phyloP scores from a whole-genome alignment of 2,797 vertebrate species.

The Lithobates sylvaticus region DNA sequence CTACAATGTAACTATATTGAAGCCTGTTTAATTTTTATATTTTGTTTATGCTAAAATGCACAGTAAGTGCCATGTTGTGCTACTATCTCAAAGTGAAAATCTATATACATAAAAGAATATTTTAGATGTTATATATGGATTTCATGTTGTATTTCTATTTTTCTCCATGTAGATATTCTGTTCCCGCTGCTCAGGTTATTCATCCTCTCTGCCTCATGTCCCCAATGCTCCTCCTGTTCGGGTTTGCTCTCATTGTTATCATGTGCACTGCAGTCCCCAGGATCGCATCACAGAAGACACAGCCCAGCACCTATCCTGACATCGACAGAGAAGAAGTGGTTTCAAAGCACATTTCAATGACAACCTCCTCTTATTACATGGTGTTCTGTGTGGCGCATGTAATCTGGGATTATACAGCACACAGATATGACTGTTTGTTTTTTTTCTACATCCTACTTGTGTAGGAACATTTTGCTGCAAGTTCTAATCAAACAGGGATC shows the following conservation, averaged over 20 bases:
- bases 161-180: conserved; percentile 75
- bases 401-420: not conserved
- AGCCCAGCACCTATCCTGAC: not conserved
- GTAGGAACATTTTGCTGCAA: not conserved
- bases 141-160: not conserved
- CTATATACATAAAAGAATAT: not conserved
- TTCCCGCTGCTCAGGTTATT: conserved; percentile 71
- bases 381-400: not conserved
- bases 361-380: not conserved
- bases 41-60: rapidly evolving
- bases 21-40: not conserved
- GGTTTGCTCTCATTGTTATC: conserved; percentile 70
- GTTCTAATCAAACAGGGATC: not conserved
- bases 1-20: too few relatives aligned
- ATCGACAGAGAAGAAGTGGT: not conserved
- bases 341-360: conserved; percentile 12
- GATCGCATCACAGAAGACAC: not conserved
- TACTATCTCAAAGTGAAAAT: too few relatives aligned
- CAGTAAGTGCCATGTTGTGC: too few relatives aligned
- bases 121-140: not conserved
- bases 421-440: not conserved
- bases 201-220: conserved; percentile 64
- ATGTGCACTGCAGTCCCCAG: conserved; percentile 60
- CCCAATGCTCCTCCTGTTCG: conserved; percentile 70
- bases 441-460: not conserved